Evolutionary conservation across 2,888 invertebrate species (phyloP), one percentile per base, ranked within the genome.

Genomic region (Hesperia comma): DNA sequence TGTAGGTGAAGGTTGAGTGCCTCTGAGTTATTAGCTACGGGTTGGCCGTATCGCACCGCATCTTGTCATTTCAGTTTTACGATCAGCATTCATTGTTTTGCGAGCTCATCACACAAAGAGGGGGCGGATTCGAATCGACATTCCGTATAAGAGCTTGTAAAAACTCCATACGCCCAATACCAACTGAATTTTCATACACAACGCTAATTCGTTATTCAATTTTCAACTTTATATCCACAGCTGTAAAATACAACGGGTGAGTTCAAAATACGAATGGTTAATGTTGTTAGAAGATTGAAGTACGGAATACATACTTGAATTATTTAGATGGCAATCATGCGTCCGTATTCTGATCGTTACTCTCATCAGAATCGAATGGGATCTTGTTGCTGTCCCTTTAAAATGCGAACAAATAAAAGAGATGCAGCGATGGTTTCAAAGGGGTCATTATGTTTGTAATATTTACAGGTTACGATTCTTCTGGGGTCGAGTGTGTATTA

Each of bases 321-420:
- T 89, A 92, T 92, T 91, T 90, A 92, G 87, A 89, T 86, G 85
- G 86, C 88, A 90, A 91, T 90, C 90, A 86, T 85, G 86, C 83
- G 84, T 86, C 84, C 82, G 87, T 88, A 87, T 89, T 85, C 88
- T 86, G 89, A 90, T 90, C 90, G 86, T 88, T 87, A 86, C 86
- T 88, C 88, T 87, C 88, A 86, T 88, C 85, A 85, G 84, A 83
- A 87, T 88, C 85, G 82, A 81, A 83, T 83, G 68, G 70, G 69
- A 77, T 74, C 75, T 67, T 74, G 74, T 68, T 63, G 72, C 70
- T 67, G 73, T 83, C 84, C 76, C 77, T 70, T 64, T 79, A 75
- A 74, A 69, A 61, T 56, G 55, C 37, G 62, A 62, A 66, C 58
- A 74, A 63, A 68, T 61, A 79, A 82, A 69, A 75, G 79, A 69